phyloP scores from a whole-genome alignment of 2,797 vertebrate genomes.

The Cyprinella venusta region DNA sequence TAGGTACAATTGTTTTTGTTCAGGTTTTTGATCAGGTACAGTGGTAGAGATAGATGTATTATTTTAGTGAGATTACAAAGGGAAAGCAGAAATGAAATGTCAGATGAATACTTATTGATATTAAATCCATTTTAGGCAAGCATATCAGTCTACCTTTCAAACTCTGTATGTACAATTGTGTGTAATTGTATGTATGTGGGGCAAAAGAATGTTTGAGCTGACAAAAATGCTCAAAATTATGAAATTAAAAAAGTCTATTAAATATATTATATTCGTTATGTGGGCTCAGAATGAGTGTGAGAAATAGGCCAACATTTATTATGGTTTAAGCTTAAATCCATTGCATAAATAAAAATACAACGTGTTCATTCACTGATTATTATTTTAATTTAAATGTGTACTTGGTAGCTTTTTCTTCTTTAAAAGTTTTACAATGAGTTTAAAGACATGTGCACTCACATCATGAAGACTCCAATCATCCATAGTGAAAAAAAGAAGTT shows the following conservation, averaged over 20 bases:
- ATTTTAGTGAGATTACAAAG: neutral
- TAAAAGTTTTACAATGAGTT: neutral
- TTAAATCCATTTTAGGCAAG: slow-evolving; percentile 13
- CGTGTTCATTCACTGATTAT: neutral
- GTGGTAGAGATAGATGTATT: slow-evolving; percentile 8
- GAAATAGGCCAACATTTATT: neutral
- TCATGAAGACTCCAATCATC: neutral
- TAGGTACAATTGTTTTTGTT: slow-evolving; percentile 11
- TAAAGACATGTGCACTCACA: neutral
- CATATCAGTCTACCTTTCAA: slow-evolving; percentile 37
- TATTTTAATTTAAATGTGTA: neutral
- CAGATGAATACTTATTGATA: slow-evolving; percentile 24
- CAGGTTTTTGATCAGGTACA: slow-evolving; percentile 45
- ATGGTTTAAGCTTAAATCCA: neutral
- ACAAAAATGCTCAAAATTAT: slow-evolving; percentile 4
- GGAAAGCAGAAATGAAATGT: slow-evolving; percentile 14
- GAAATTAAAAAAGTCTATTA: slow-evolving; percentile 13
- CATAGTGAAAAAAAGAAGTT: neutral
- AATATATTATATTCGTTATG: neutral
- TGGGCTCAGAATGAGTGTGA: neutral
- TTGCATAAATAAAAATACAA: neutral
- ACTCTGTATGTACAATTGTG: slow-evolving; percentile 48
- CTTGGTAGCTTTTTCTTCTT: neutral
- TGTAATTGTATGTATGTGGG: slow-evolving; percentile 42
- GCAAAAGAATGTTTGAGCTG: slow-evolving; percentile 17